phyloP scores from a whole-genome alignment of 2,888 invertebrate species.

The Protonemura montana region DNA sequence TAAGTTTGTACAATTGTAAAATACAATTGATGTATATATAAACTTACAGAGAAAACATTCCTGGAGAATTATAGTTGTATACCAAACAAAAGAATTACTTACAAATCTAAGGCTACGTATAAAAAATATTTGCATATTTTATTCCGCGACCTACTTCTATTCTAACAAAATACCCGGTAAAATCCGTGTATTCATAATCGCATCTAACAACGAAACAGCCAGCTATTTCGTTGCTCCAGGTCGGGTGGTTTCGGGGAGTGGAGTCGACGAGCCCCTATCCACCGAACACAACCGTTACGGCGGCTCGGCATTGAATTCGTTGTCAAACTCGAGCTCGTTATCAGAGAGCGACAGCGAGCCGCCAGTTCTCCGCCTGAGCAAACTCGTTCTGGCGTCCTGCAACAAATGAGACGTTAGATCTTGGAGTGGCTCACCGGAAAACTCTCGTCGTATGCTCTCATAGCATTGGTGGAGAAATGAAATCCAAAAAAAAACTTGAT shows the following conservation, averaged over 20 bases:
- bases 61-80: background rate
- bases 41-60: background rate
- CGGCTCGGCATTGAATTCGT: background rate
- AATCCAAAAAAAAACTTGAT: too few relatives aligned
- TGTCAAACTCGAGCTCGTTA: conserved; percentile 80
- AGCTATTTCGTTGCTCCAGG: background rate
- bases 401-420: conserved; percentile 49
- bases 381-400: conserved; percentile 54
- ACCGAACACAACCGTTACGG: background rate
- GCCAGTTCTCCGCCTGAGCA: conserved; percentile 69
- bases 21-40: background rate
- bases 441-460: too few relatives aligned
- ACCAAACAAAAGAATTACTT: background rate
- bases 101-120: background rate
- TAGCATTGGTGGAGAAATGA: too few relatives aligned
- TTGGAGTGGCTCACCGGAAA: too few relatives aligned
- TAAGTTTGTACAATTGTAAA: too few relatives aligned
- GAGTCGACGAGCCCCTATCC: background rate
- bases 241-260: too few relatives aligned
- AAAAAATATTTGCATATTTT: conserved; percentile 9
- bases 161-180: too few relatives aligned
- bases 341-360: conserved; percentile 84
- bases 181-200: background rate
- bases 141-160: background rate
- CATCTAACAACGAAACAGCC: background rate